These are phyloP conservation scores for Tricholaema leucomelas DNA, from an alignment of 2,113 vertebrate genomes.

Conservation along the genomic window DNA sequence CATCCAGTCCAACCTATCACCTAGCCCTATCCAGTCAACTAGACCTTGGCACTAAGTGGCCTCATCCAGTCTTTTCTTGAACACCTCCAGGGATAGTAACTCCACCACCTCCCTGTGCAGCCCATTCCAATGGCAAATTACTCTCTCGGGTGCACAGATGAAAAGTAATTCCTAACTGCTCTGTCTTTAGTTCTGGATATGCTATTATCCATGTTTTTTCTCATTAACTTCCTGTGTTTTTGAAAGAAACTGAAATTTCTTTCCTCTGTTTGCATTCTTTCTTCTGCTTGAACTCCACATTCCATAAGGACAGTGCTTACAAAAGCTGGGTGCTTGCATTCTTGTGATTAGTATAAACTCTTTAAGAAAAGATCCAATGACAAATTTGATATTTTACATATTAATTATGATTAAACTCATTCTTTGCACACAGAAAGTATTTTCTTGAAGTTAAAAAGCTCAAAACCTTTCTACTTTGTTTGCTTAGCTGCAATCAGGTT, in stretches of 20 bases:
- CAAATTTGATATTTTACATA: background rate
- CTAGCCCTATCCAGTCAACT: too few species aligned
- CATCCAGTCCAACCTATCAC: too few species aligned
- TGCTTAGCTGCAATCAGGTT: background rate
- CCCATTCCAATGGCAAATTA: too few species aligned
- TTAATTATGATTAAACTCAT: background rate
- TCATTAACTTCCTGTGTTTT: background rate
- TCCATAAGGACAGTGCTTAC: background rate
- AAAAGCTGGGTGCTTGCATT: background rate
- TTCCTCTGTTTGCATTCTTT: background rate
- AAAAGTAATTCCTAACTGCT: background rate
- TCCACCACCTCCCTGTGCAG: too few species aligned
- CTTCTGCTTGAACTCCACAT: background rate
- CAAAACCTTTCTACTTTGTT: background rate
- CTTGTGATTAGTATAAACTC: background rate
- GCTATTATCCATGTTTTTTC: background rate
- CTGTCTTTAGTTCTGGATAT: background rate
- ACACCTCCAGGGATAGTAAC: too few species aligned
- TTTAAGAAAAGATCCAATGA: background rate
- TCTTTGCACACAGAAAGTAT: background rate
- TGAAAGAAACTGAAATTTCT: background rate
- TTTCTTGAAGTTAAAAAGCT: background rate
- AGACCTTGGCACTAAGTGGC: too few species aligned
- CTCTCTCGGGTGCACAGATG: too few species aligned
- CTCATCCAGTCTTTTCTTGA: too few species aligned